phyloP scores from a whole-genome alignment of 2,888 invertebrate genomes.

The Ischnura elegans region DNA sequence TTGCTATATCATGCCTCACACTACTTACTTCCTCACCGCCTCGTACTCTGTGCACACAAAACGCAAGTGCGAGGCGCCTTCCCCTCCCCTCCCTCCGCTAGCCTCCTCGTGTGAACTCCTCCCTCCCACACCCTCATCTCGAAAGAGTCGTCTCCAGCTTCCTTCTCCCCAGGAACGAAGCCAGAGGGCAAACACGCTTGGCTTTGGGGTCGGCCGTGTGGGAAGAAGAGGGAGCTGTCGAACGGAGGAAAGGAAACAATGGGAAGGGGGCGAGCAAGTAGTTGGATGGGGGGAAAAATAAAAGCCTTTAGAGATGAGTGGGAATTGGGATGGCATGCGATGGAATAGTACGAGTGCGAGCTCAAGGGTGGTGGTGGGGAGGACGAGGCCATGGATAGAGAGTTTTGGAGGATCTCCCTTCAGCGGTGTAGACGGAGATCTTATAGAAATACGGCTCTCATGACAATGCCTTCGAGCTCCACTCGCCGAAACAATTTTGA shows the following conservation, averaged over 20 bases:
- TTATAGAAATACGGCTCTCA: background rate
- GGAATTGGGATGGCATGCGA: background rate
- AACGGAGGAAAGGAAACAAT: conserved; percentile 23
- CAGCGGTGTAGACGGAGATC: background rate
- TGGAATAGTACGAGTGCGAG: background rate
- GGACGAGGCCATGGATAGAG: background rate
- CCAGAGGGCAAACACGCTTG: background rate
- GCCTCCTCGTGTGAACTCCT: background rate
- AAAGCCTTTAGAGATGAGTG: background rate
- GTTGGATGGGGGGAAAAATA: background rate
- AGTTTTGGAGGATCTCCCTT: background rate
- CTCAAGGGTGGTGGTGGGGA: background rate
- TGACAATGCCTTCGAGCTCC: background rate
- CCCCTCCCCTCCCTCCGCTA: background rate
- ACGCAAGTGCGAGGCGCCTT: no score
- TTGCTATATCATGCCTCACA: background rate
- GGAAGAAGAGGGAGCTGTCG: background rate
- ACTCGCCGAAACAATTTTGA: background rate
- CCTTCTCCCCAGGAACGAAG: background rate
- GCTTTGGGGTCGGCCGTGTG: background rate
- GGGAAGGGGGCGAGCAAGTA: background rate
- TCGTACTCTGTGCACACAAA: no score
- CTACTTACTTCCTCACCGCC: no score
- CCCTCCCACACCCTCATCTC: background rate
- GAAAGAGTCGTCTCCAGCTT: background rate